Conservation (phyloP, 2,113 vertebrate genomes). For the Callorhinus ursinus region DNA sequence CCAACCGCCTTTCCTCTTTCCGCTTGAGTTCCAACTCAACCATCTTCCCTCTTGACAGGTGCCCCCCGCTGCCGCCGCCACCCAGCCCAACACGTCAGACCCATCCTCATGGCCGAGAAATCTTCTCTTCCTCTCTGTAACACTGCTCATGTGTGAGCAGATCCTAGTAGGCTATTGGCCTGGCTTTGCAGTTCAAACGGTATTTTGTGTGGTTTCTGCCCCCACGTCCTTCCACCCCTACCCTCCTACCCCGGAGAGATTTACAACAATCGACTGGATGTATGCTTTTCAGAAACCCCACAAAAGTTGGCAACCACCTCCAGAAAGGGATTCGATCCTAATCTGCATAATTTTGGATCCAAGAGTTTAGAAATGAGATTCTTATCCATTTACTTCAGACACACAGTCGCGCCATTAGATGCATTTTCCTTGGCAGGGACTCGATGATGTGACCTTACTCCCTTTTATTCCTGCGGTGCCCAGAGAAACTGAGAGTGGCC, state of each 20-base stretch:
- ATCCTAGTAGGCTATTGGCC: neutral
- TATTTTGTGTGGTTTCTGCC: neutral
- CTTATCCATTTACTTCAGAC: neutral
- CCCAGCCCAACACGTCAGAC: neutral
- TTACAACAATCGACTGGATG: neutral
- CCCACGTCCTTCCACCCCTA: neutral
- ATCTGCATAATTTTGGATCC: neutral
- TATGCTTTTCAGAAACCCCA: conserved; percentile 60
- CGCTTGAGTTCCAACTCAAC: neutral
- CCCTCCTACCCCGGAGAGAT: neutral
- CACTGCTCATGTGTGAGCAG: neutral
- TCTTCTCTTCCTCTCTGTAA: neutral
- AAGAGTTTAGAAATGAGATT: conserved; percentile 8
- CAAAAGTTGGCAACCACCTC: neutral
- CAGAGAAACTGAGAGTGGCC: conserved; percentile 67
- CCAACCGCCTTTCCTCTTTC: neutral
- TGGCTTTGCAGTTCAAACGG: neutral
- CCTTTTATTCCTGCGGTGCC: conserved; percentile 66
- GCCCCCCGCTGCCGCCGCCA: neutral
- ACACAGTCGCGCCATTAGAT: neutral
- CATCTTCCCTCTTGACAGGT: neutral
- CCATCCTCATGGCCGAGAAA: neutral
- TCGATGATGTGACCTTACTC: conserved; percentile 68
- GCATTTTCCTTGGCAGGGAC: conserved; percentile 76
- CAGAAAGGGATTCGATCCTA: neutral